These are phyloP conservation scores for Masnerella sp. DNA, from an alignment of 2,888 invertebrate species.

Conservation along the genomic window DNA sequence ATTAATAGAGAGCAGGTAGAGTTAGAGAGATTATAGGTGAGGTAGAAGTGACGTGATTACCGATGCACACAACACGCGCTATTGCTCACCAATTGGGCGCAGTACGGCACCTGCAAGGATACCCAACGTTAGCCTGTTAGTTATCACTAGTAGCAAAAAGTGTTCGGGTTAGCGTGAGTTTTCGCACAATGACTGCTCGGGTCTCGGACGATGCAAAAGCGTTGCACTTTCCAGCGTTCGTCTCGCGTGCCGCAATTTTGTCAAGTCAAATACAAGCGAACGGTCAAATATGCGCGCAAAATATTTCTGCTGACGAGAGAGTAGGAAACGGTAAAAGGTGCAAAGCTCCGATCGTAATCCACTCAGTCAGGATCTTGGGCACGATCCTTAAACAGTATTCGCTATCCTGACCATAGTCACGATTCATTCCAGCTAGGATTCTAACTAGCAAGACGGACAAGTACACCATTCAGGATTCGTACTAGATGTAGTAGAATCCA, in stretches of 20 bases:
- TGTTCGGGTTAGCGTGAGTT: slow-evolving; percentile 65
- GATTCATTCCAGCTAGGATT: too few species aligned
- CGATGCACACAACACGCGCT: slow-evolving; percentile 97
- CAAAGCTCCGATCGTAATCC: slow-evolving; percentile 55
- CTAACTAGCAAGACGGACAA: too few species aligned
- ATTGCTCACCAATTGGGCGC: slow-evolving; percentile 96
- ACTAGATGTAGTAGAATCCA: too few species aligned
- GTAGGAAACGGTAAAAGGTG: slow-evolving; percentile 37
- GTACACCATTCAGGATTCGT: too few species aligned
- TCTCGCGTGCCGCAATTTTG: slow-evolving; percentile 9
- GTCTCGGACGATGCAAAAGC: slow-evolving; percentile 58
- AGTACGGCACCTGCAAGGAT: slow-evolving; percentile 90
- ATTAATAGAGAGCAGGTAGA: slow-evolving; percentile 63
- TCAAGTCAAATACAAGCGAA: slow-evolving; percentile 6
- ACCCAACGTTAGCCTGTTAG: slow-evolving; percentile 77
- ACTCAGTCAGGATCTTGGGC: slow-evolving; percentile 60
- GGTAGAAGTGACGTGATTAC: slow-evolving; percentile 90
- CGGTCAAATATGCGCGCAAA: too few species aligned
- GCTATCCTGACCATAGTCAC: too few species aligned
- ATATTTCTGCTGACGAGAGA: neutral
- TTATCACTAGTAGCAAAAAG: slow-evolving; percentile 67
- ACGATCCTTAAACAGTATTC: slow-evolving; percentile 57
- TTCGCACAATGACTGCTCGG: slow-evolving; percentile 55
- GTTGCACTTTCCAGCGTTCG: slow-evolving; percentile 41
- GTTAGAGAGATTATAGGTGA: slow-evolving; percentile 76